These are phyloP conservation scores for Herpetotheres cachinnans DNA, from an alignment of 2,113 vertebrate species.

Conservation along the genomic window DNA sequence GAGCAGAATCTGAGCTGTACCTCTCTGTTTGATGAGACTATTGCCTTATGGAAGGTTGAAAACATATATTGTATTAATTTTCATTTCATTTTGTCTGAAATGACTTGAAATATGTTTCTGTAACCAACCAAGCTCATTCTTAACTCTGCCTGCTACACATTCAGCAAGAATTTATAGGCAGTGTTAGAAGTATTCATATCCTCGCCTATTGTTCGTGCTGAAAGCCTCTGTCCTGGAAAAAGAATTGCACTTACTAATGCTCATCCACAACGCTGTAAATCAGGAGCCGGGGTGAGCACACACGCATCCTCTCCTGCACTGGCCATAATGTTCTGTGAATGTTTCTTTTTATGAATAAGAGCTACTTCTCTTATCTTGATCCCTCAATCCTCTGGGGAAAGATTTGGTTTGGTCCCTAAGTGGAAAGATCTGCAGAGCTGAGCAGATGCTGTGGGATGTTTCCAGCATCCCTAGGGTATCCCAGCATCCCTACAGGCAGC, in stretches of 20 bases:
- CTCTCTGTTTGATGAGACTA: not conserved
- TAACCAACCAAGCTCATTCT: not conserved
- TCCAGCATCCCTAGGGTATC: no score
- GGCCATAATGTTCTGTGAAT: not conserved
- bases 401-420: not conserved
- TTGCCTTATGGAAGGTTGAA: not conserved
- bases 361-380: not conserved
- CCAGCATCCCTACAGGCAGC: no score
- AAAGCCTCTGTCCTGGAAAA: not conserved
- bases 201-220: not conserved
- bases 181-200: not conserved
- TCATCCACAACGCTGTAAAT: not conserved
- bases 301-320: not conserved
- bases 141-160: not conserved
- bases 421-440: not conserved
- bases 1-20: not conserved
- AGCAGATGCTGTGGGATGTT: not conserved
- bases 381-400: not conserved
- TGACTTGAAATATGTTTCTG: not conserved
- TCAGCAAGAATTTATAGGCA: constrained; percentile 19
- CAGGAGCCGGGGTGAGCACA: not conserved
- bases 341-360: not conserved
- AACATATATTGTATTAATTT: not conserved
- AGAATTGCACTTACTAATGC: not conserved
- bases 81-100: not conserved